These are phyloP conservation scores for Sardina pilchardus DNA, from an alignment of 2,113 vertebrate species.

Conservation along the genomic window DNA sequence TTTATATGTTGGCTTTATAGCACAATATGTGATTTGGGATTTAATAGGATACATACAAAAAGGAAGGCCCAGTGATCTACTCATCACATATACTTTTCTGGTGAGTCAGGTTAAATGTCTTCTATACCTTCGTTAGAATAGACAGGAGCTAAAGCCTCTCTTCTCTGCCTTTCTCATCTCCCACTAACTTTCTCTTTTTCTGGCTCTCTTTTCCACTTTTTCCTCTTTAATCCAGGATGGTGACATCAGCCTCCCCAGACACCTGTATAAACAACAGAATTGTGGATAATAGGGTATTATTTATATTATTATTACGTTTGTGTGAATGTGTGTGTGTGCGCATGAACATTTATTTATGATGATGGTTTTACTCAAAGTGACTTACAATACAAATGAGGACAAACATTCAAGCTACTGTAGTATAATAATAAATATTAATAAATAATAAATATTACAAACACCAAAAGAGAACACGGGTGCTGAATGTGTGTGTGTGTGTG, in stretches of 20 bases:
- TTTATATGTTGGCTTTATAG: background rate
- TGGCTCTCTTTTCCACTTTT: background rate
- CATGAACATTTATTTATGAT: no score
- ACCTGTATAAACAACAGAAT: conserved; percentile 55
- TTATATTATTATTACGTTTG: background rate
- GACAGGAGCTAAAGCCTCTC: background rate
- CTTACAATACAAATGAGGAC: no score
- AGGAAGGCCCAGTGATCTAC: background rate
- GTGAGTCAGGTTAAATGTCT: background rate
- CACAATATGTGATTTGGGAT: background rate
- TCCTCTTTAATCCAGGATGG: conserved; percentile 49
- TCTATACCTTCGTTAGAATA: background rate
- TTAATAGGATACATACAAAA: background rate
- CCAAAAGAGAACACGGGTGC: no score
- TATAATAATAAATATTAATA: no score
- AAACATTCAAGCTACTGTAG: no score
- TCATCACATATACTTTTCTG: background rate
- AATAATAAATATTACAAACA: no score
- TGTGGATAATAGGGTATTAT: background rate
- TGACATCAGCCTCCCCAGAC: conserved; percentile 73
- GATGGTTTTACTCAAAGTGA: no score
- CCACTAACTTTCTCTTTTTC: no score
- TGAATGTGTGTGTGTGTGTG: no score
- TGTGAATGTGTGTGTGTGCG: background rate
- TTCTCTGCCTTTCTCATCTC: background rate